phyloP scores from a whole-genome alignment of 2,797 vertebrate genomes.

The Alectoris magna region DNA sequence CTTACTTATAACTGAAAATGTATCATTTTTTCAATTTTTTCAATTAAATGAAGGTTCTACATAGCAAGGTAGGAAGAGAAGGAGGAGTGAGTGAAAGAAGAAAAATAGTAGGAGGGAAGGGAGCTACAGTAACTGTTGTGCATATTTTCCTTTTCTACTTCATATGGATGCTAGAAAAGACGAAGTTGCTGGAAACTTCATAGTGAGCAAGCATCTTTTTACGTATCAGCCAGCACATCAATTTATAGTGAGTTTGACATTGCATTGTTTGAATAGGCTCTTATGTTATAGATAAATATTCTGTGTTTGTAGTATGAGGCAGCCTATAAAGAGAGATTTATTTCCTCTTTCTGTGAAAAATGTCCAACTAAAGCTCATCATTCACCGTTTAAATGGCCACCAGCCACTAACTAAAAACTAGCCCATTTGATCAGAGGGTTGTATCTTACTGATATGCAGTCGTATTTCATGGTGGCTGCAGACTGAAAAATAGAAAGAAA shows the following conservation, averaged over 20 bases:
- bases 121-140: not conserved
- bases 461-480: conserved; percentile 39
- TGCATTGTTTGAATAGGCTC: conserved; percentile 38
- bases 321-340: conserved; percentile 55
- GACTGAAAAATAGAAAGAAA: conserved; percentile 53
- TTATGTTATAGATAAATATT: conserved; percentile 65
- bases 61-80: not conserved
- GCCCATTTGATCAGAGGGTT: conserved; percentile 35
- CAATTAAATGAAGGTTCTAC: not conserved
- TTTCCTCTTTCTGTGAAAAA: conserved; percentile 55
- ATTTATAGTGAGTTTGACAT: conserved; percentile 39
- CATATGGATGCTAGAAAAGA: not conserved
- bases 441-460: conserved; percentile 50
- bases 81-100: not conserved
- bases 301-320: conserved; percentile 46
- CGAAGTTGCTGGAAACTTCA: not conserved
- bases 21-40: not conserved
- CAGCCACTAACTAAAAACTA: conserved; percentile 43
- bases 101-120: not conserved
- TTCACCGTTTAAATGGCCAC: conserved; percentile 51
- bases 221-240: not conserved
- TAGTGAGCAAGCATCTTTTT: not conserved
- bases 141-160: not conserved
- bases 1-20: not conserved
- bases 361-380: conserved; percentile 2